Evolutionary conservation across 2,888 invertebrate species (phyloP), one percentile per base, ranked within the genome.

Genomic region (Pherbina coryleti): DNA sequence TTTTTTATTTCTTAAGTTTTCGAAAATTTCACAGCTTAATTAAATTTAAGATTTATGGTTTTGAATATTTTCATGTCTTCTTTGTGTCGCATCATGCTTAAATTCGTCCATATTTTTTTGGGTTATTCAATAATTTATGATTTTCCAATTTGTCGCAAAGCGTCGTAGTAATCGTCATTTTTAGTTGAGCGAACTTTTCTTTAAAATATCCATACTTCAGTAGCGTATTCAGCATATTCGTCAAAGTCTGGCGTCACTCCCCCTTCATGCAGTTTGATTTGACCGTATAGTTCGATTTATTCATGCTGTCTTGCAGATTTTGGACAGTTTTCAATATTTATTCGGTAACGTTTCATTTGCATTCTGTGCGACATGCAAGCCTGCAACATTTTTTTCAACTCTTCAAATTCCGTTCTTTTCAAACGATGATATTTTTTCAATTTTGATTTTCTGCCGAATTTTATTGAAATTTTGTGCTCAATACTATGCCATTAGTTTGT

Each of bases 121-220:
- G 55, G n/a, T 55, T 55, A n/a, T 22, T 22, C 55, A 22, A 31
- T 31, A 25, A 64, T 69, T 69, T 67, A 5, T 69, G 44, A n/a
- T 44, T 19, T 44, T 37, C 11, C 44, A 19, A 34, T 67, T 44
- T 49, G 95, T 93, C 8, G 55, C 28, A 31, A 28, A 14, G 3
- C 28, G n/a, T 3, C 31, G 28, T 64, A n/a, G 64, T 5, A 14
- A 31, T 17, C 25, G 28, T 31, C 28, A 64, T 28, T 28, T 17
- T 31, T 31, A 14, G 64, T 25, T 14, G n/a, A 64, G 31, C 64
- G 25, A n/a, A 28, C 64, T n/a, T 25, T 49, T 11, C 19, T 22
- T 69, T 51, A 1, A 28, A 69, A 57, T 76, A 57, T 71, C 51
- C 75, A 57, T 74, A 64, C 73, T 77, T 34, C 31, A 57, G 9